phyloP scores from a whole-genome alignment of 2,113 vertebrate species.

The Myotis davidii region DNA sequence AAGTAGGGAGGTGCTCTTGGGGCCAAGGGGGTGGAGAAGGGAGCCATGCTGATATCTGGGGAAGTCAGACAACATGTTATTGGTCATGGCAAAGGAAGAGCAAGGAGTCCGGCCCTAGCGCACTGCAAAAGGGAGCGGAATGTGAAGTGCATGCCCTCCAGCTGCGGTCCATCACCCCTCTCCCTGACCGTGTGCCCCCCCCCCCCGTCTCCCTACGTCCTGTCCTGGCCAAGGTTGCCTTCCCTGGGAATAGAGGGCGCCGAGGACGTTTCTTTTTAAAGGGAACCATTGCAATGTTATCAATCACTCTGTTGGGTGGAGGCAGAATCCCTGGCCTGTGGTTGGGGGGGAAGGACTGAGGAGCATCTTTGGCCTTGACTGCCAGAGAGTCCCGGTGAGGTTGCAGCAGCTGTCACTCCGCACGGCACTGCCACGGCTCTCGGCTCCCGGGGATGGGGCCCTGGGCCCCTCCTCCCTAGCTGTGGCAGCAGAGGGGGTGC shows the following conservation, averaged over 20 bases:
- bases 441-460: neutral
- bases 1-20: neutral
- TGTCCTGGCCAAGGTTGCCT: neutral
- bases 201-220: neutral
- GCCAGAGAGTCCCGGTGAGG: neutral
- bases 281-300: slow-evolving; percentile 75
- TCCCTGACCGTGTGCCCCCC: neutral
- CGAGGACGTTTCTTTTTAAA: slow-evolving; percentile 54
- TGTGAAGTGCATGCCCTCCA: neutral
- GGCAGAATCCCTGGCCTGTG: slow-evolving; percentile 59
- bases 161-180: neutral
- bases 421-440: neutral
- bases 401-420: neutral
- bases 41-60: neutral
- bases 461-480: neutral
- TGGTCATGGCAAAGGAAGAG: neutral
- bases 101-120: neutral
- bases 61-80: neutral
- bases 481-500: neutral
- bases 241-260: neutral
- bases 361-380: neutral
- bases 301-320: slow-evolving; percentile 71
- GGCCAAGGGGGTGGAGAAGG: neutral
- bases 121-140: neutral
- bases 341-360: slow-evolving; percentile 48